Evolutionary conservation across 2,797 vertebrate species (phyloP).

Genomic region (Dryobates pubescens): DNA sequence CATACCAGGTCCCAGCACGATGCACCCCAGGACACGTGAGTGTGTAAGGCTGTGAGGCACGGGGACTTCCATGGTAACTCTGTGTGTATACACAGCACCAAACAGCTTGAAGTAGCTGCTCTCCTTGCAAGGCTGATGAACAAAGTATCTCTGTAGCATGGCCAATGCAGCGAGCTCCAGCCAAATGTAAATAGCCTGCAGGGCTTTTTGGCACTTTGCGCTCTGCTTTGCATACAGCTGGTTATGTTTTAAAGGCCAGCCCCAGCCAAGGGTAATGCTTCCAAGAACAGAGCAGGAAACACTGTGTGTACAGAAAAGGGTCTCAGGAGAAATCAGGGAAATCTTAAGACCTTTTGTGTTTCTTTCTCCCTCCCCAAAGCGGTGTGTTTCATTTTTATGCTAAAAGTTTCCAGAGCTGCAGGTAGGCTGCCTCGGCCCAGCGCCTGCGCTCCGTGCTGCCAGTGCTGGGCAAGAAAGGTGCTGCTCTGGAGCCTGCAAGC

Average conservation of each 20-base stretch:
- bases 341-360: conserved; percentile 60
- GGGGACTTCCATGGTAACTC: conserved; percentile 54
- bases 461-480: fast-evolving
- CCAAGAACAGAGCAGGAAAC: conserved; percentile 64
- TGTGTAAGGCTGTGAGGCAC: not conserved
- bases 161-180: conserved; percentile 63
- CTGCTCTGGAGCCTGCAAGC: not conserved
- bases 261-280: conserved; percentile 49
- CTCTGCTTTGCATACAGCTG: conserved; percentile 71
- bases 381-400: not conserved
- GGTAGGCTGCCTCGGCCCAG: not conserved
- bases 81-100: conserved; percentile 44
- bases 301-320: conserved; percentile 42
- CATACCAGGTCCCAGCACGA: not conserved
- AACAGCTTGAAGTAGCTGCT: conserved; percentile 67
- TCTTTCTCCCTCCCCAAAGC: not conserved
- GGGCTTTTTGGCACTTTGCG: conserved; percentile 60
- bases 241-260: conserved; percentile 64
- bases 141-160: conserved; percentile 66
- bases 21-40: not conserved
- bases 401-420: not conserved
- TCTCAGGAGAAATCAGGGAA: conserved; percentile 58
- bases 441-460: fast-evolving
- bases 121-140: conserved; percentile 33
- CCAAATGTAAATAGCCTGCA: conserved; percentile 68